Conservation (phyloP, 2,797 vertebrate genomes). For the Syndactyla subalaris region DNA sequence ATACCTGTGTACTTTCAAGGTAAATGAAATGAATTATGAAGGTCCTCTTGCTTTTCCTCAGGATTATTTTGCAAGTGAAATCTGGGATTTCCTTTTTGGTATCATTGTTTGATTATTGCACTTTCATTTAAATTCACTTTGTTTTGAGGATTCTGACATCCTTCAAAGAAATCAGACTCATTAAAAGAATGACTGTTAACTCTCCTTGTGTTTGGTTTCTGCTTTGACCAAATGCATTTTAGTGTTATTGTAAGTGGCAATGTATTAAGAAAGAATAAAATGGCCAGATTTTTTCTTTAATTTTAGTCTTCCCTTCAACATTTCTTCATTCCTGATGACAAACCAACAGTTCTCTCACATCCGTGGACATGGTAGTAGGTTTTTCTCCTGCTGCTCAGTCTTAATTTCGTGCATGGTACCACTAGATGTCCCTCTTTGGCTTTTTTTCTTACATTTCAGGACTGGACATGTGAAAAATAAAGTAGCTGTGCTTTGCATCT, state of each 20-base stretch:
- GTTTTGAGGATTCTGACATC: neutral
- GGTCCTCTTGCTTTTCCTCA: neutral
- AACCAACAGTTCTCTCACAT: neutral
- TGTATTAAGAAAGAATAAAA: neutral
- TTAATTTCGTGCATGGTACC: slow-evolving; percentile 41
- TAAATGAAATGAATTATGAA: neutral
- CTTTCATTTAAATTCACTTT: neutral
- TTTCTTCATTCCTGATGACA: neutral
- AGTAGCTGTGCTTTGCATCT: neutral
- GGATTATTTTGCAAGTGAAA: neutral
- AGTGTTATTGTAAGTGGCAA: neutral
- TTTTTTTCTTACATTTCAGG: slow-evolving; percentile 68
- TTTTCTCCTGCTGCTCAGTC: neutral
- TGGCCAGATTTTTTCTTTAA: neutral
- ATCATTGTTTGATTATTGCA: neutral
- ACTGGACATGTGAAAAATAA: neutral
- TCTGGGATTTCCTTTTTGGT: neutral
- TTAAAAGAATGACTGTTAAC: neutral
- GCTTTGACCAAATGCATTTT: neutral
- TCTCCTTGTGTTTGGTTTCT: neutral
- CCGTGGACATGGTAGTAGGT: neutral
- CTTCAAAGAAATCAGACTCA: neutral
- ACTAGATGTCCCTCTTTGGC: slow-evolving; percentile 82
- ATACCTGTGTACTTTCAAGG: neutral
- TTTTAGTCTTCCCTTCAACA: neutral